These are phyloP conservation scores for Nymphalis polychloros DNA, from an alignment of 2,888 invertebrate genomes.

Conservation along the genomic window DNA sequence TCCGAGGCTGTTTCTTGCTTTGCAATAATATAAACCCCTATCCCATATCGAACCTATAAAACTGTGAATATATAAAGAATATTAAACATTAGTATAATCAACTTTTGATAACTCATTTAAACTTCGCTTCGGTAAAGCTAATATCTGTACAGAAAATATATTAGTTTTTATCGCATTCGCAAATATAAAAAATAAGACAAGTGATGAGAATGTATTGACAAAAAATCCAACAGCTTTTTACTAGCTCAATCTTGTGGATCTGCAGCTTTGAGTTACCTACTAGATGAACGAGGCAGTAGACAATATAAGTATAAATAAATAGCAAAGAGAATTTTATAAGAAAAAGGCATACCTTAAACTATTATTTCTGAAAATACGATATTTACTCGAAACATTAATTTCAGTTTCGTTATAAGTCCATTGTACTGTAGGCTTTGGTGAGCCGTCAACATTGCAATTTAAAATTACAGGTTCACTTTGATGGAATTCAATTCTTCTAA, in stretches of 20 bases:
- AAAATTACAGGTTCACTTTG: slow-evolving; percentile 44
- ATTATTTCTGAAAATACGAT: slow-evolving; percentile 44
- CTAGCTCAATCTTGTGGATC: no score
- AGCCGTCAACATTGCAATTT: slow-evolving; percentile 47
- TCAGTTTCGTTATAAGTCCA: slow-evolving; percentile 48
- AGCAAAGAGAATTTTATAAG: background rate
- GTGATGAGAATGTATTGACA: no score
- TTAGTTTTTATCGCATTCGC: no score
- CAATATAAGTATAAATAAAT: no score
- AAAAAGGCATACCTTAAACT: background rate
- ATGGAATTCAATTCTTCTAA: slow-evolving; percentile 24
- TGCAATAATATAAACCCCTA: background rate
- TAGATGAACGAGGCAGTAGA: no score
- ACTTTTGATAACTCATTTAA: no score
- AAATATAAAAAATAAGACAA: no score
- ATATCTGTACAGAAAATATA: no score
- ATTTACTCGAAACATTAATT: slow-evolving; percentile 35
- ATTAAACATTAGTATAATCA: no score
- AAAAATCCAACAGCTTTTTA: no score
- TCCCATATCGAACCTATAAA: background rate
- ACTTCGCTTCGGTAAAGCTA: no score
- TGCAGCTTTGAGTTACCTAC: no score
- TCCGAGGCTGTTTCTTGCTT: background rate
- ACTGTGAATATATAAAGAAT: background rate
- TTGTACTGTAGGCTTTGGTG: slow-evolving; percentile 48